phyloP scores from a whole-genome alignment of 2,113 vertebrate genomes.

The Corynorhinus townsendii region DNA sequence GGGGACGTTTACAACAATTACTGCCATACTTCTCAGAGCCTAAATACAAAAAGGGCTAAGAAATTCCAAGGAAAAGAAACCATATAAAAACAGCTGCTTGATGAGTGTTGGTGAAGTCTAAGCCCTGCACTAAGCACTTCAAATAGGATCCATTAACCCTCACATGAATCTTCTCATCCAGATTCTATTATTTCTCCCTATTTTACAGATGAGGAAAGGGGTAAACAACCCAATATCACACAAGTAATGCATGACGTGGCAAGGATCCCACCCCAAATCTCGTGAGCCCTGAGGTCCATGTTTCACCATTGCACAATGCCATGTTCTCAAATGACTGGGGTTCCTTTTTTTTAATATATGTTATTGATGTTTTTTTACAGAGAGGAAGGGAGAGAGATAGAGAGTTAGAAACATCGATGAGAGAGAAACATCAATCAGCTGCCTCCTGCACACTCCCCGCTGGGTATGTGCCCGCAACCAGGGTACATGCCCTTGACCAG shows the following conservation, averaged over 20 bases:
- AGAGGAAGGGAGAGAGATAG: too few relatives aligned
- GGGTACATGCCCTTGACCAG: too few relatives aligned
- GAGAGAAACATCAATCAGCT: too few relatives aligned
- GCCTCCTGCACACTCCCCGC: too few relatives aligned
- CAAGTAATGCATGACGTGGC: neutral
- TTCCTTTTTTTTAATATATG: too few relatives aligned
- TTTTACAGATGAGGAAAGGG: neutral
- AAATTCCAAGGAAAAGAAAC: neutral
- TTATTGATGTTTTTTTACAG: too few relatives aligned
- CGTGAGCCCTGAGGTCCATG: neutral
- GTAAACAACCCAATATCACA: neutral
- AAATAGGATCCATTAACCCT: neutral
- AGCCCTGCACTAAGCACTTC: neutral
- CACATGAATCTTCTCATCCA: neutral
- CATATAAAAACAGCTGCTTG: neutral
- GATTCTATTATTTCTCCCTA: too few relatives aligned
- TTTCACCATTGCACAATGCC: neutral
- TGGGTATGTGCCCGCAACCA: too few relatives aligned
- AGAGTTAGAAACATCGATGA: too few relatives aligned
- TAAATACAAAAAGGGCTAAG: neutral
- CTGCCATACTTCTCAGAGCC: neutral
- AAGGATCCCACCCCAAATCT: neutral
- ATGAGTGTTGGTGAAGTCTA: neutral
- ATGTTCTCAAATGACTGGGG: neutral
- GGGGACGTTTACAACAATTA: neutral